A percentile compares a stretch with the other conserved stretches of the same genome.
phyloP scores from a whole-genome alignment of 2,113 vertebrate species.

The Catharus bicknelli region DNA sequence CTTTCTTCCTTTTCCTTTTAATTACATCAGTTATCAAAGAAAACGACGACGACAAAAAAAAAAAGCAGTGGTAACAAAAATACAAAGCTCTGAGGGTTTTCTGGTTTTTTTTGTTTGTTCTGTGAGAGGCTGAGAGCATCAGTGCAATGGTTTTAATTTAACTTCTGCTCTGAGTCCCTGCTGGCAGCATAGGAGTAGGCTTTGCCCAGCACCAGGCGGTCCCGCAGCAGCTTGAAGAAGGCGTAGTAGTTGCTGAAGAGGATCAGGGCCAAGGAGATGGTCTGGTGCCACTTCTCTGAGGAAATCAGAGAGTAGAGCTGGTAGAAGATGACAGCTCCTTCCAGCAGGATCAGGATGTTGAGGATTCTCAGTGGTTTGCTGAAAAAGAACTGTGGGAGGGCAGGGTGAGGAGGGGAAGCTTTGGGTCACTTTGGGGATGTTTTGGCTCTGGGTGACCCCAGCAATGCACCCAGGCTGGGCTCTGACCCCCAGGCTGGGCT shows the following conservation, averaged over 20 bases:
- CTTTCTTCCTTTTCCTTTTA: constrained; percentile 73
- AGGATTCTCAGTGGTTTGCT: constrained; percentile 96
- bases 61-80: constrained; percentile 94
- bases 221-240: constrained; percentile 97
- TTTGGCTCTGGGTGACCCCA: background rate
- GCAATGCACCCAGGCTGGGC: too few relatives aligned
- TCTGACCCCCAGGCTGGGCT: too few relatives aligned
- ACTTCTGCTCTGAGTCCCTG: constrained; percentile 88
- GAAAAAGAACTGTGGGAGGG: constrained; percentile 90
- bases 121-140: constrained; percentile 21
- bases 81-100: constrained; percentile 85
- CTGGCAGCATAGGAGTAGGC: constrained; percentile 88
- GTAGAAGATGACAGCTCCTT: constrained; percentile 96
- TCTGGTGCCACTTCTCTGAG: constrained; percentile 98
- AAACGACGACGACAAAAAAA: constrained; percentile 20
- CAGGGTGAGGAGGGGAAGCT: fast-evolving
- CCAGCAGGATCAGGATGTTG: constrained; percentile 94
- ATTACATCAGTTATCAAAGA: constrained; percentile 89
- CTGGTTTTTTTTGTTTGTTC: constrained; percentile 16
- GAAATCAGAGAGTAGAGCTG: constrained; percentile 95
- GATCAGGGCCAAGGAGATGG: constrained; percentile 93
- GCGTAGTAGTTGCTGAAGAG: constrained; percentile 99
- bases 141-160: constrained; percentile 77
- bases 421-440: fast-evolving
- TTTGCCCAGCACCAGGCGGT: constrained; percentile 95